Evolutionary conservation across 2,888 invertebrate genomes (phyloP), one percentile per base, ranked within the genome.

Genomic region (Zeuzera pyrina): DNA sequence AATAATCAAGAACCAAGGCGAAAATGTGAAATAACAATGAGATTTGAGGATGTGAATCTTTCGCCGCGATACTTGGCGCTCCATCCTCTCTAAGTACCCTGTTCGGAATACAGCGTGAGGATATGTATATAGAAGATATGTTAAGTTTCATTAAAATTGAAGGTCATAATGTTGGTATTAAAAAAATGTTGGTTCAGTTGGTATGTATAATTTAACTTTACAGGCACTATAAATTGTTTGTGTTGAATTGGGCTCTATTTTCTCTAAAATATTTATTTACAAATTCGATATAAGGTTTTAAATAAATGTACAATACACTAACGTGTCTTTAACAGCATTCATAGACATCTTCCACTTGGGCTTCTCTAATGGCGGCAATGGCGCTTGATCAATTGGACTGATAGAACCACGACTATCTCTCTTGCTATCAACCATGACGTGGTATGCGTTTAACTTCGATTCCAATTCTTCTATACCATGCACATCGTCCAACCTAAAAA

Each of bases 391-490:
- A 36, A 70, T 44, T 57, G 86, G 58, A 54, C 84, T 57, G 63
- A 78, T 37, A 45, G 78, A 57, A 58, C 78, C 61, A 63, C 86
- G 45, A 46, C 65, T 61, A 42, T 79, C 83, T 51, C 61, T 83
- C 70, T 73, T 87, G 66, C 53, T 84, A 57, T 91, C 91, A 38
- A 92, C 87, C 72, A 89, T 88, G 44, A 90, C 90, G 70, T 92
- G 92, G 76, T 91, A 92, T 27, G 91, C 91, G 70, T 85, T 89
- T 51, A 92, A 78, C 60, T 91, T 92, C 1, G 90, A 89, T 69
- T 92, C 90, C 54, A 92, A 69, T 60, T 92, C 91, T 53, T 91
- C 90, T 38, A 92, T 77, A 52, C 91, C 91, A 29, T 91, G 90
- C 65, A 92, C 84, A 49, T 87, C 88, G 45, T 89, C 89, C 51